Evolutionary conservation across 2,113 vertebrate genomes (phyloP).

Genomic region (Rhombomys opimus): DNA sequence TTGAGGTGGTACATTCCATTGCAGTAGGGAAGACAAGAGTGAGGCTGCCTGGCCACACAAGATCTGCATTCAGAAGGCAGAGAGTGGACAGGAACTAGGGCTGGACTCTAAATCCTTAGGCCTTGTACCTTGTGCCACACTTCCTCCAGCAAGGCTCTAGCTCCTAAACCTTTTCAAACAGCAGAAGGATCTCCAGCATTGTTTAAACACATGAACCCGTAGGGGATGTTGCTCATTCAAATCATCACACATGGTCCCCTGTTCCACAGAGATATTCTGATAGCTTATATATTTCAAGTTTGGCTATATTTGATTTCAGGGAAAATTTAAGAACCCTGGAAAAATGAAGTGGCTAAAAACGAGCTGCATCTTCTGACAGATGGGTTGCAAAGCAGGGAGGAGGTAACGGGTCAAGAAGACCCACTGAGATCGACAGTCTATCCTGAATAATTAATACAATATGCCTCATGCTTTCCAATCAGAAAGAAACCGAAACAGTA

Average conservation of each 20-base stretch:
- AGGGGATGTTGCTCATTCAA: not conserved
- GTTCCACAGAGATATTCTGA: not conserved
- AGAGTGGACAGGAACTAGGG: not conserved
- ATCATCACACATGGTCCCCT: not conserved
- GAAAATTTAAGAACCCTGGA: not conserved
- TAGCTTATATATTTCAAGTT: not conserved
- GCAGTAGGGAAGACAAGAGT: not conserved
- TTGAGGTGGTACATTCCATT: not conserved
- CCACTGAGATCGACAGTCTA: not conserved
- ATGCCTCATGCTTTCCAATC: not conserved
- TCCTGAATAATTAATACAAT: slow-evolving; percentile 14
- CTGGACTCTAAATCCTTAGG: not conserved
- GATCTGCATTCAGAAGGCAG: not conserved
- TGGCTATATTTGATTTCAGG: slow-evolving; percentile 7
- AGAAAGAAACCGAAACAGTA: not conserved
- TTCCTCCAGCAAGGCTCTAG: not conserved
- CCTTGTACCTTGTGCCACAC: not conserved
- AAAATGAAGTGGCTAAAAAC: not conserved
- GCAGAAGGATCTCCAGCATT: not conserved
- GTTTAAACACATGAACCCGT: not conserved
- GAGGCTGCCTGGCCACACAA: not conserved
- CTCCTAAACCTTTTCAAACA: not conserved
- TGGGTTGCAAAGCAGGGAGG: not conserved
- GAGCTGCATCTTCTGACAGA: not conserved
- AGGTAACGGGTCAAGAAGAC: not conserved